These are phyloP conservation scores for Brachionus angularis DNA, from an alignment of 1,140 invertebrate species.

Conservation along the genomic window DNA sequence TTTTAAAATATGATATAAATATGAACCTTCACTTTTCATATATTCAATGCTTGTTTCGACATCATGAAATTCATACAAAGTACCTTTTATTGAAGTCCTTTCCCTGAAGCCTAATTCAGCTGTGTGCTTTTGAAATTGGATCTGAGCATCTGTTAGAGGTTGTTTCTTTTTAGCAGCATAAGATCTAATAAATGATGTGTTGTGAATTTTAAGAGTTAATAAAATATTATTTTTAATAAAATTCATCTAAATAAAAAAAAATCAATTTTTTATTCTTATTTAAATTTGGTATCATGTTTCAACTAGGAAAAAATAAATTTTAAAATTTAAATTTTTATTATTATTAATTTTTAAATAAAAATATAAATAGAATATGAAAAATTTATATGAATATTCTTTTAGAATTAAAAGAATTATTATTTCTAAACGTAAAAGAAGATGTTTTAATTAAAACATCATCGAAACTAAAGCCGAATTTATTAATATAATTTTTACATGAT, in stretches of 20 bases:
- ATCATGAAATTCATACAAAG: conserved; percentile 30
- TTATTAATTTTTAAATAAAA: too few species aligned
- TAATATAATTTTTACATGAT: conserved; percentile 8
- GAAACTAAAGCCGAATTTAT: conserved; percentile 26
- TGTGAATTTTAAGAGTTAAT: too few species aligned
- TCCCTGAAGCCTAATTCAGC: conserved; percentile 25
- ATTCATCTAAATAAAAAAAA: conserved; percentile 15
- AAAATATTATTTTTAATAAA: too few species aligned
- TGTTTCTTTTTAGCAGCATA: conserved; percentile 36
- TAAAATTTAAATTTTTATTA: too few species aligned
- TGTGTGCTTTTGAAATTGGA: conserved; percentile 32
- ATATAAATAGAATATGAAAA: too few species aligned
- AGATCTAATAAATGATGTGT: background rate
- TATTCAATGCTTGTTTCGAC: conserved; percentile 44
- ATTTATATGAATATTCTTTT: background rate
- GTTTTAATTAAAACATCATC: conserved; percentile 19
- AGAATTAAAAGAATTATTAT: background rate
- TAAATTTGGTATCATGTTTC: too few species aligned
- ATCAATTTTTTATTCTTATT: too few species aligned
- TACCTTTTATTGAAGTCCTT: conserved; percentile 26
- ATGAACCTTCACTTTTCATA: conserved; percentile 41
- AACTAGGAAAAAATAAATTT: too few species aligned
- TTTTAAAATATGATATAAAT: background rate
- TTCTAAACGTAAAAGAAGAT: too few species aligned
- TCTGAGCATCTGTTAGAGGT: conserved; percentile 13